Percentiles rank a stretch among this genome's conserved stretches.
Evolutionary conservation across 2,113 vertebrate genomes (phyloP).

Genomic region (Limanda limanda): DNA sequence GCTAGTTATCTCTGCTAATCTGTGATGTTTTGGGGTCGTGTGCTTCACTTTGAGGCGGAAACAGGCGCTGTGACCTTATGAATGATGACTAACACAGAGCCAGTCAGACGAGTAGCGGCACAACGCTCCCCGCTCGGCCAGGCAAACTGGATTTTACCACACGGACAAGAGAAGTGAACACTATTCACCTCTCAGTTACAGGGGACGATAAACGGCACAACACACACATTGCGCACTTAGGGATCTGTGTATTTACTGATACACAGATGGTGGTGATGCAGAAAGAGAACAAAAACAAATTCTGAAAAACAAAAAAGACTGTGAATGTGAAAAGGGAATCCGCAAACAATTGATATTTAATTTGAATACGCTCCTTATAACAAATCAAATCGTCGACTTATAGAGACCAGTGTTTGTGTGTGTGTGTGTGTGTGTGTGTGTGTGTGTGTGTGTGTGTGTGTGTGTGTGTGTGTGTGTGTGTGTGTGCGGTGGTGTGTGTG

Average conservation of each 20-base stretch:
- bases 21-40: neutral
- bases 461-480: neutral
- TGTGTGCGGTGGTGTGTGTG: neutral
- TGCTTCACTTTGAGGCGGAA: conserved; percentile 13
- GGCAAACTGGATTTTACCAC: conserved; percentile 7
- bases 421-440: neutral
- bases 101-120: neutral
- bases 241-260: neutral
- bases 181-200: too few relatives aligned
- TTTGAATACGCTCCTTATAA: too few relatives aligned
- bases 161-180: neutral
- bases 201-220: neutral
- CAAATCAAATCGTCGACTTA: too few relatives aligned
- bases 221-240: neutral
- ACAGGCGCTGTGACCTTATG: conserved; percentile 12
- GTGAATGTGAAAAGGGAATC: too few relatives aligned
- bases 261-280: neutral
- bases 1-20: neutral
- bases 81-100: conserved; percentile 12
- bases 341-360: too few relatives aligned
- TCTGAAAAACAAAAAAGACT: too few relatives aligned
- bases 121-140: conserved; percentile 1
- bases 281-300: neutral
- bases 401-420: neutral
- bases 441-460: neutral